These are phyloP conservation scores for Hylaea fasciaria DNA, from an alignment of 2,888 invertebrate species.

Conservation along the genomic window DNA sequence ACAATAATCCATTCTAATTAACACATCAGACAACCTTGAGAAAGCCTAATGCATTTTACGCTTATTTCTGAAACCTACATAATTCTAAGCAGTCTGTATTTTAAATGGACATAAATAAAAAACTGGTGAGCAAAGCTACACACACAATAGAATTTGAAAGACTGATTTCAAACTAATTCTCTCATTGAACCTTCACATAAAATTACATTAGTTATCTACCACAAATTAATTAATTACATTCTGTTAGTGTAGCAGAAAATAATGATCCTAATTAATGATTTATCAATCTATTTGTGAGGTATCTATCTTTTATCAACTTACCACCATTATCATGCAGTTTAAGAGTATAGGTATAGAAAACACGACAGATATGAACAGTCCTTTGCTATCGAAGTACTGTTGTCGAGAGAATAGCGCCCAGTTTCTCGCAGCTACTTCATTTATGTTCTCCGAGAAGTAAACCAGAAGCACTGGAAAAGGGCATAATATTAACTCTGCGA, in stretches of 20 bases:
- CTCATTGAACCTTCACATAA: no score
- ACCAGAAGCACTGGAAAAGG: slow-evolving; percentile 91
- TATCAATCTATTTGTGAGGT: slow-evolving; percentile 13
- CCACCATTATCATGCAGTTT: slow-evolving; percentile 97
- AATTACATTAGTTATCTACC: no score
- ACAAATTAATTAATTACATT: no score
- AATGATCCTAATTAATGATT: slow-evolving; percentile 31
- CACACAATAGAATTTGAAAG: no score
- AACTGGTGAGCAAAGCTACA: no score
- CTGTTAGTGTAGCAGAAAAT: background rate
- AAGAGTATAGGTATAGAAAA: slow-evolving; percentile 96
- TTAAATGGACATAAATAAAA: background rate
- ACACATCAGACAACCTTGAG: no score
- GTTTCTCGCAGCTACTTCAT: slow-evolving; percentile 94
- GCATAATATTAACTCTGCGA: no score
- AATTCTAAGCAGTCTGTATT: background rate
- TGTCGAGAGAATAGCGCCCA: slow-evolving; percentile 95
- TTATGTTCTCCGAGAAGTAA: slow-evolving; percentile 95
- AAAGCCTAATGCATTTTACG: no score
- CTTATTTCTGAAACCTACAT: no score
- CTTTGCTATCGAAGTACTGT: slow-evolving; percentile 97
- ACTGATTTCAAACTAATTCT: no score
- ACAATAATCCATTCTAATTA: no score
- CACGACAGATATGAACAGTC: slow-evolving; percentile 96
- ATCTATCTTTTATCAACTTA: slow-evolving; percentile 82